phyloP scores from a whole-genome alignment of 1,140 invertebrate genomes.

The Drosophila repleta region DNA sequence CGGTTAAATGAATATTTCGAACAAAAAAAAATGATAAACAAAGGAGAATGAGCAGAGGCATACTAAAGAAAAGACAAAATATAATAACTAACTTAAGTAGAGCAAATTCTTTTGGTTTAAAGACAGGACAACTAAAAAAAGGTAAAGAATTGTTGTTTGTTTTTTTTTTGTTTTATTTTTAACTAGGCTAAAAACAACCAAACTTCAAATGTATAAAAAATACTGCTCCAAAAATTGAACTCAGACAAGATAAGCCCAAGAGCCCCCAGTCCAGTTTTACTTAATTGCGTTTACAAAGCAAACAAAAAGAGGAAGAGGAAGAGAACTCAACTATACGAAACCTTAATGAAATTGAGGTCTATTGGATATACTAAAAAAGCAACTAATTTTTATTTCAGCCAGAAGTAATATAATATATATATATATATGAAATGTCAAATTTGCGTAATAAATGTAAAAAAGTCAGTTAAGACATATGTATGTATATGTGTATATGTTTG shows the following conservation, averaged over 20 bases:
- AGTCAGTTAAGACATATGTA: neutral
- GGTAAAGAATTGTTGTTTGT: neutral
- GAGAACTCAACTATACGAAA: slow-evolving; percentile 14
- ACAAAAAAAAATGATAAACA: neutral
- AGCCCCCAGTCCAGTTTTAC: no score
- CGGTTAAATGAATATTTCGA: neutral
- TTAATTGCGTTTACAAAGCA: no score
- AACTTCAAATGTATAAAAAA: neutral
- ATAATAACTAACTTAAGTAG: slow-evolving; percentile 3
- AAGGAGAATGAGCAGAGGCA: neutral
- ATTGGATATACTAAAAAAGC: neutral
- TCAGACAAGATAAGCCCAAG: neutral
- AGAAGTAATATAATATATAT: neutral
- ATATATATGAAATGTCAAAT: neutral
- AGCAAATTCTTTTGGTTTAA: slow-evolving; percentile 20
- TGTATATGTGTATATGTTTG: slow-evolving; percentile 1
- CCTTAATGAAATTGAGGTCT: slow-evolving; percentile 34
- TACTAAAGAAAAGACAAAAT: slow-evolving; percentile 12
- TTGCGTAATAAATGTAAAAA: neutral
- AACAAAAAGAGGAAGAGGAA: slow-evolving; percentile 1
- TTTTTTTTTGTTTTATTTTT: neutral
- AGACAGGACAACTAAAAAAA: slow-evolving; percentile 1
- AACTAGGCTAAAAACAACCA: no score
- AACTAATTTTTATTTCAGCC: neutral
- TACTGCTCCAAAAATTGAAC: neutral